Percentiles rank a stretch among this genome's conserved stretches.
These are phyloP conservation scores for Harpagifer antarcticus DNA, from an alignment of 2,797 vertebrate genomes.

Conservation along the genomic window DNA sequence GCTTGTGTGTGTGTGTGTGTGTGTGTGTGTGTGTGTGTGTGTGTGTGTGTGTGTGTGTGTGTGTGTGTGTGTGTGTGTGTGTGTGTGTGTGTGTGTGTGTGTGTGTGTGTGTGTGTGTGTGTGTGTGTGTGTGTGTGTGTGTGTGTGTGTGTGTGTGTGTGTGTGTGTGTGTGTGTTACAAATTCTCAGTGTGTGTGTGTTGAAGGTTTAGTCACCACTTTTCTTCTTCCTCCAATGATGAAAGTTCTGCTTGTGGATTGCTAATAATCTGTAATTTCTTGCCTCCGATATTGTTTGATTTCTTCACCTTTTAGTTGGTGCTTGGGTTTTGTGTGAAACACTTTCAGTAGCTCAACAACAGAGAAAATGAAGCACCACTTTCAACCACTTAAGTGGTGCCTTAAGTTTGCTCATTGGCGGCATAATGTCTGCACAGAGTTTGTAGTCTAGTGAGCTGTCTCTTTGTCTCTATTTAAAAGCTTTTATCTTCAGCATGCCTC, in stretches of 20 bases:
- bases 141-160: neutral
- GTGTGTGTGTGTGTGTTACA: neutral
- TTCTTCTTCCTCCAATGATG: constrained; percentile 38
- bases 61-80: neutral
- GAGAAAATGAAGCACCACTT: constrained; percentile 48
- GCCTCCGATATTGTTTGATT: constrained; percentile 35
- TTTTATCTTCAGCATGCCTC: constrained; percentile 13
- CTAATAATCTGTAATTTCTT: constrained; percentile 31
- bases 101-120: neutral
- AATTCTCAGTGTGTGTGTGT: neutral
- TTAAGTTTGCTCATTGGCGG: constrained; percentile 40
- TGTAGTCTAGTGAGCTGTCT: constrained; percentile 12
- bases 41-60: neutral
- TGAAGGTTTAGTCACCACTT: constrained; percentile 27
- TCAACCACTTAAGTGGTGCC: constrained; percentile 21
- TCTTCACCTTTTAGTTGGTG: constrained; percentile 42
- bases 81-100: neutral
- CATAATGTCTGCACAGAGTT: constrained; percentile 16
- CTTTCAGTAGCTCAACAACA: constrained; percentile 30
- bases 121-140: neutral
- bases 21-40: neutral
- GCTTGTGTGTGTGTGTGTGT: neutral
- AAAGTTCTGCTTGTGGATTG: constrained; percentile 30
- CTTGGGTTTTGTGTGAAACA: constrained; percentile 18
- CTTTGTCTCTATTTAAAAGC: constrained; percentile 5